Percentiles rank a stretch among this genome's conserved stretches.
Evolutionary conservation across 2,888 invertebrate genomes (phyloP).

Genomic region (Tupiocoris notatus): DNA sequence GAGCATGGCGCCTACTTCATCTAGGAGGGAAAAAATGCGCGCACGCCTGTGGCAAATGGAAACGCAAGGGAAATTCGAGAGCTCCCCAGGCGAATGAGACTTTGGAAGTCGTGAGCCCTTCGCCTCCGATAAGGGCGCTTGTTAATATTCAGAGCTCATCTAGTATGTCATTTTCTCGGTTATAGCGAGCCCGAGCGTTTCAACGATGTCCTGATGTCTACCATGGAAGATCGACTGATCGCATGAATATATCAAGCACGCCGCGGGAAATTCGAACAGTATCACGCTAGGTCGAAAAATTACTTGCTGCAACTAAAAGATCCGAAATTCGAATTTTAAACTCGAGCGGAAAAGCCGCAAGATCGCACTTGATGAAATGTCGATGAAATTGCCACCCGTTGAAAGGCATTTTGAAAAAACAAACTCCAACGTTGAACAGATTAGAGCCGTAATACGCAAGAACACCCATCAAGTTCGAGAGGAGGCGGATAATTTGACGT

Average conservation of each 20-base stretch:
- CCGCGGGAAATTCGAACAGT: not conserved
- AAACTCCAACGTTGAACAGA: not conserved
- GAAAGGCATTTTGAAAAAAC: not conserved
- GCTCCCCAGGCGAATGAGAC: not conserved
- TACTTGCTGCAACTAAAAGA: too few relatives aligned
- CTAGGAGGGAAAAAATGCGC: not conserved
- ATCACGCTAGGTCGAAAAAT: not conserved
- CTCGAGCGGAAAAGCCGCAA: not conserved
- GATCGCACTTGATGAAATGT: too few relatives aligned
- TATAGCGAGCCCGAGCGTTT: not conserved
- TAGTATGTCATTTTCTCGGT: not conserved
- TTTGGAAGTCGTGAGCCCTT: not conserved
- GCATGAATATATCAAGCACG: not conserved
- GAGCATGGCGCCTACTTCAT: too few relatives aligned
- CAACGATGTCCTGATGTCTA: not conserved
- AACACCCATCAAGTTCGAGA: not conserved
- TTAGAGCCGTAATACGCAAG: not conserved
- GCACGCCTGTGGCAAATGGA: not conserved
- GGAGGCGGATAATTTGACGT: not conserved
- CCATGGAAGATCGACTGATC: not conserved
- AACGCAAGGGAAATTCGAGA: too few relatives aligned
- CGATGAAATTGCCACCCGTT: not conserved
- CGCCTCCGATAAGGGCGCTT: not conserved
- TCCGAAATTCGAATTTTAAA: too few relatives aligned
- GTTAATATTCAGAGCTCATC: slow-evolving; percentile 30